A percentile compares a stretch with the other conserved stretches of the same genome.
These are phyloP conservation scores for Siphlonurus alternatus DNA, from an alignment of 2,888 invertebrate species.

Conservation along the genomic window DNA sequence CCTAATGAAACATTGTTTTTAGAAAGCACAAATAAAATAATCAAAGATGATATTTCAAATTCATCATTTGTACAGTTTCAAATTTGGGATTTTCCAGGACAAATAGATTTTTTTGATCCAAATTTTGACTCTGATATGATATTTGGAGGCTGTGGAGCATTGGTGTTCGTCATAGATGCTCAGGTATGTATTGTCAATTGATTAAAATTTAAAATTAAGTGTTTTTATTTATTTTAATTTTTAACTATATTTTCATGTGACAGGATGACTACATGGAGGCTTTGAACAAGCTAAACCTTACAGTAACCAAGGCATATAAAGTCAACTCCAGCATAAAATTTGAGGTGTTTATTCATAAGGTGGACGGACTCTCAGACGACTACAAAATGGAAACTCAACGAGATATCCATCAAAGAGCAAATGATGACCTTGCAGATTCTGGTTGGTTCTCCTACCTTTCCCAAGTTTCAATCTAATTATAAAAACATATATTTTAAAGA, in stretches of 20 bases:
- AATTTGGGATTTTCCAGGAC: constrained; percentile 99
- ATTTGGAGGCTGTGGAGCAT: constrained; percentile 91
- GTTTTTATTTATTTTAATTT: constrained; percentile 6
- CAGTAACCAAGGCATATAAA: constrained; percentile 88
- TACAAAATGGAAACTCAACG: constrained; percentile 98
- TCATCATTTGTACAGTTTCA: constrained; percentile 98
- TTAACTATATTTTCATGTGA: constrained; percentile 18
- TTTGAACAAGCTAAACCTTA: constrained; percentile 75
- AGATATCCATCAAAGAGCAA: constrained; percentile 93
- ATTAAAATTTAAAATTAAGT: background rate
- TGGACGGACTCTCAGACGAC: constrained; percentile 97
- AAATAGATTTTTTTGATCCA: constrained; percentile 94
- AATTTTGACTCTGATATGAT: constrained; percentile 92
- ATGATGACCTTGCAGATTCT: constrained; percentile 82
- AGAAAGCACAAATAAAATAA: constrained; percentile 96
- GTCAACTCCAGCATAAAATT: constrained; percentile 93
- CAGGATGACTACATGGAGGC: constrained; percentile 97
- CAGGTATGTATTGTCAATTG: constrained; percentile 36
- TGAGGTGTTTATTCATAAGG: constrained; percentile 98
- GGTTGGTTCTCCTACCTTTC: constrained; percentile 27
- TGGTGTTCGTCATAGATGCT: constrained; percentile 98
- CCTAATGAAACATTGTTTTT: constrained; percentile 98
- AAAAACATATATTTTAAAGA: background rate
- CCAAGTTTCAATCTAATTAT: constrained; percentile 7
- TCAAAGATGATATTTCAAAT: constrained; percentile 95